Evolutionary conservation across 2,797 vertebrate genomes (phyloP).

Genomic region (Pseudomugil gertrudae): DNA sequence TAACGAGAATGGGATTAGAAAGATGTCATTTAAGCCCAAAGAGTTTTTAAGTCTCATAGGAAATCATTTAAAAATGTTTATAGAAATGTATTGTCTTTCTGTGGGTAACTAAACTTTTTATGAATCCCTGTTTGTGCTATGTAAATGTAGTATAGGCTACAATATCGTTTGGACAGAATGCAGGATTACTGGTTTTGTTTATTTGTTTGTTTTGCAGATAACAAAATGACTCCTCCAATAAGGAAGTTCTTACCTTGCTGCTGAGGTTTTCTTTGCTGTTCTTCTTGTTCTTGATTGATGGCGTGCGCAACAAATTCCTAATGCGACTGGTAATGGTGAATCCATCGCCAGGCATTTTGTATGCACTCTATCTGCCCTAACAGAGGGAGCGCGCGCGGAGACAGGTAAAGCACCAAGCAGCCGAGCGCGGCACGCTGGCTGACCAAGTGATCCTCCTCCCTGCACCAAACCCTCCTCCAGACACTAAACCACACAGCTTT

Average conservation of each 20-base stretch:
- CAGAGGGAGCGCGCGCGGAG: slow-evolving; percentile 2
- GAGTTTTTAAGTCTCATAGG: background rate
- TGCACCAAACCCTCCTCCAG: slow-evolving; percentile 14
- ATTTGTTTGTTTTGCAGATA: background rate
- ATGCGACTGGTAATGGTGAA: slow-evolving; percentile 75
- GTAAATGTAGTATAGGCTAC: too few relatives aligned
- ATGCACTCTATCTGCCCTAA: background rate
- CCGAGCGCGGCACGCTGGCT: background rate
- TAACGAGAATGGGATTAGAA: background rate
- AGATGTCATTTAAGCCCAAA: background rate
- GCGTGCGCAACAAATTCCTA: slow-evolving; percentile 76
- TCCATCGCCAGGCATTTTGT: slow-evolving; percentile 68
- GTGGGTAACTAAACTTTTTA: background rate
- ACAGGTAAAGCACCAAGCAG: background rate
- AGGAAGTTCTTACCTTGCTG: slow-evolving; percentile 59
- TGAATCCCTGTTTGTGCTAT: background rate
- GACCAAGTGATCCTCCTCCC: background rate
- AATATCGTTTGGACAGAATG: too few relatives aligned
- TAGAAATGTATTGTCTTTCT: slow-evolving; percentile 7
- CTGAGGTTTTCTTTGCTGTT: slow-evolving; percentile 50
- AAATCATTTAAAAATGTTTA: background rate
- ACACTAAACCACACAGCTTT: slow-evolving; percentile 10
- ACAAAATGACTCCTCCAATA: background rate
- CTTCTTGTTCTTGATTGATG: slow-evolving; percentile 60
- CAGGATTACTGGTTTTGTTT: background rate